phyloP scores from a whole-genome alignment of 2,888 invertebrate genomes.

The Aspidiotus destructor region DNA sequence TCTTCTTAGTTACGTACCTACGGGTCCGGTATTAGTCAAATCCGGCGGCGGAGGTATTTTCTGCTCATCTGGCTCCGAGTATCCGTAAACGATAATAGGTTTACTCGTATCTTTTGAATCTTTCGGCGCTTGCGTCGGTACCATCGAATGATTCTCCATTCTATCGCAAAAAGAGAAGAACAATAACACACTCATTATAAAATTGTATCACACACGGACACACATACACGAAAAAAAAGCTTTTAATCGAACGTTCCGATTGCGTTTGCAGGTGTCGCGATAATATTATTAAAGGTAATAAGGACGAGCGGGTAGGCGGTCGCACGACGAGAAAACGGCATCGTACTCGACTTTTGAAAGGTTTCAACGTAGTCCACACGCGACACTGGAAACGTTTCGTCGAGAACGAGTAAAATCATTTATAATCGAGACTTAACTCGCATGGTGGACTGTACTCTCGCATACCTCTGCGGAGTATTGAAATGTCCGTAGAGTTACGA shows the following conservation, averaged over 20 bases:
- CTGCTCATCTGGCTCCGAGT: constrained; percentile 24
- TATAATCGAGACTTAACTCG: constrained; percentile 9
- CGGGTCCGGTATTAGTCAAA: constrained; percentile 19
- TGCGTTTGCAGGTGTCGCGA: too few species aligned
- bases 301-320: too few species aligned
- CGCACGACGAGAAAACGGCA: too few species aligned
- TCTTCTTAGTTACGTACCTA: neutral
- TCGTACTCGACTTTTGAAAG: neutral
- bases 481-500: neutral
- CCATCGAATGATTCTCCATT: constrained; percentile 18
- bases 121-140: constrained; percentile 11
- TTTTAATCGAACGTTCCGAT: neutral
- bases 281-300: too few species aligned
- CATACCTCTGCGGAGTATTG: neutral
- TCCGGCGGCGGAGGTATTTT: constrained; percentile 26
- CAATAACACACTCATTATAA: too few species aligned
- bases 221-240: neutral
- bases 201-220: too few species aligned
- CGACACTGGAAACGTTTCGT: neutral
- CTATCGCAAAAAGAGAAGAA: neutral
- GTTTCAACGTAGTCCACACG: neutral
- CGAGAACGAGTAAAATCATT: constrained; percentile 7
- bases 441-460: neutral
- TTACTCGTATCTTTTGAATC: constrained; percentile 17
- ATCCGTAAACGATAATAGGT: constrained; percentile 23